These are phyloP conservation scores for Agrochola macilenta DNA, from an alignment of 2,888 invertebrate genomes.

Conservation along the genomic window DNA sequence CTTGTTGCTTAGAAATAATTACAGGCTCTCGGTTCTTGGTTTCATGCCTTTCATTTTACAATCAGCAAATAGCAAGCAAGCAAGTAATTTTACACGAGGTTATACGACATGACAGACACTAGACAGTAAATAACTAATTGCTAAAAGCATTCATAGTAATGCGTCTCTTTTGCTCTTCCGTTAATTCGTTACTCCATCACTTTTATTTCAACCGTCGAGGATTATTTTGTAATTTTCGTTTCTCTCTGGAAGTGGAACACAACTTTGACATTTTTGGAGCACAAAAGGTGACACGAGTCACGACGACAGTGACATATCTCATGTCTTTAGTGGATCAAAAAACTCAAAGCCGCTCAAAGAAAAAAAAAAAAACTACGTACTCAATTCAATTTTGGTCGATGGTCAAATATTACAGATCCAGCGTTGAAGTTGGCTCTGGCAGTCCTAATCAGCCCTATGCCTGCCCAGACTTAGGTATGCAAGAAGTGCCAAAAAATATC, in stretches of 20 bases:
- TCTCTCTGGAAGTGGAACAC: constrained; percentile 22
- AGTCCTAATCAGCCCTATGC: no score
- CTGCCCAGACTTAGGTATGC: no score
- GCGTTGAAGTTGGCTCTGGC: no score
- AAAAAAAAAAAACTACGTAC: no score
- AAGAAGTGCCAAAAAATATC: no score
- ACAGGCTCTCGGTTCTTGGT: constrained; percentile 75
- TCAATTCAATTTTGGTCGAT: no score
- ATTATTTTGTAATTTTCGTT: not conserved
- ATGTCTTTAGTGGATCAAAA: no score
- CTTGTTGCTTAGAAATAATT: constrained; percentile 72
- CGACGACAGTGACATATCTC: no score
- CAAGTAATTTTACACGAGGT: constrained; percentile 56
- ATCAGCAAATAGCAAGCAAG: constrained; percentile 65
- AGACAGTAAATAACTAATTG: not conserved
- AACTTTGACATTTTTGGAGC: not conserved
- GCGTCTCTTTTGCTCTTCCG: constrained; percentile 33
- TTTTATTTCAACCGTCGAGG: not conserved
- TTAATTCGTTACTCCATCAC: not conserved
- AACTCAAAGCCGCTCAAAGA: no score
- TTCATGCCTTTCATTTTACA: constrained; percentile 80
- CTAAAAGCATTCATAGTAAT: constrained; percentile 10
- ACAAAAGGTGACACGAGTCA: no score
- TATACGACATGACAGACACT: constrained; percentile 37
- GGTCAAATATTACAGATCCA: no score